Conservation (phyloP, 2,888 invertebrate genomes). For the Crepidodera aurea region DNA sequence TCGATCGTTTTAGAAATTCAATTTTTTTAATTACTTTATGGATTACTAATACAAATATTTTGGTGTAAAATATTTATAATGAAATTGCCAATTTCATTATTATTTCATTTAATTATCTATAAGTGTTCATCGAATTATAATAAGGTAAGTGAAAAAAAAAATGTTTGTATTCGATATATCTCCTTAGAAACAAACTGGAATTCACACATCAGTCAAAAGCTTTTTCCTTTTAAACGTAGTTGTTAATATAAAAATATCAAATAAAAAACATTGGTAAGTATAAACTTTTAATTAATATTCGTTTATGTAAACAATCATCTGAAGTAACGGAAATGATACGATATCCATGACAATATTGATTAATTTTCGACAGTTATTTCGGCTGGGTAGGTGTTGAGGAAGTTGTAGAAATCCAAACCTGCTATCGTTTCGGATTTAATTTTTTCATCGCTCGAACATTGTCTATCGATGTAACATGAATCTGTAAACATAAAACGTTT, state of each 20-base stretch:
- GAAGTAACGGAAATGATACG: background rate
- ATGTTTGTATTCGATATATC: slow-evolving; percentile 19
- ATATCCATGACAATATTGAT: slow-evolving; percentile 27
- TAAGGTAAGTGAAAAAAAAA: slow-evolving; percentile 17
- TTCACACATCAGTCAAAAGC: background rate
- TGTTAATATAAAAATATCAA: background rate
- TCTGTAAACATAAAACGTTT: slow-evolving; percentile 57
- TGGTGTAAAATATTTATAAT: too few species aligned
- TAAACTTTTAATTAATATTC: slow-evolving; percentile 14
- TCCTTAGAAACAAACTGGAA: slow-evolving; percentile 12
- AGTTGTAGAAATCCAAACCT: slow-evolving; percentile 49
- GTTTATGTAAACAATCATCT: slow-evolving; percentile 1
- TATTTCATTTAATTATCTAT: too few species aligned
- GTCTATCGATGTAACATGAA: slow-evolving; percentile 59
- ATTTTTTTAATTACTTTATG: too few species aligned
- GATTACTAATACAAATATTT: too few species aligned
- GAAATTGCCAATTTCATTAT: too few species aligned
- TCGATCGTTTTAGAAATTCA: too few species aligned
- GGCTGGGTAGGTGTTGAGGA: slow-evolving; percentile 48
- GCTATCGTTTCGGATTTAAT: slow-evolving; percentile 38
- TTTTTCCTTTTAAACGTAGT: background rate
- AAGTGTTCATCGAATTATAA: too few species aligned
- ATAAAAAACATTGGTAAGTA: slow-evolving; percentile 13
- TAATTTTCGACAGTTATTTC: slow-evolving; percentile 46
- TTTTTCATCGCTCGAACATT: slow-evolving; percentile 51